Base-by-base conservation (phyloP, 2,888 invertebrate species). In the Cecidostiba fungosa region DNA sequence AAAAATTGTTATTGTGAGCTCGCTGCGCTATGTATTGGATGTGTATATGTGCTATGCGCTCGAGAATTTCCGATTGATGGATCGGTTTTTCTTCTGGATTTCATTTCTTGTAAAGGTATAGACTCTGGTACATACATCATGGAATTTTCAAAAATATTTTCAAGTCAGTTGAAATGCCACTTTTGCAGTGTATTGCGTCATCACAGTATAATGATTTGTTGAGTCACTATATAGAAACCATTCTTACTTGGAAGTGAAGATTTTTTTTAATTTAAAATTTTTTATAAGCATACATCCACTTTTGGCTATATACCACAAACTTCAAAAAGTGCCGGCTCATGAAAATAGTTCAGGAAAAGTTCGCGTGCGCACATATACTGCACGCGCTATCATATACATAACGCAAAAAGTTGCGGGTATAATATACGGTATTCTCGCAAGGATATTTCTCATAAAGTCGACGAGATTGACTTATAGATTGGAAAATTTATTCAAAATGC, bases 1-100 rank as follows among this genome's bases (percentile, higher is more conserved):
- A 72, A 72, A 72, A 72, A 36, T 72, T 72, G 39, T 39, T 72
- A 72, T 72, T 36, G 36, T n/a, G 32, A 36, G 70, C 32, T 54
- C 54, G 54, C 54, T 19, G 19, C 54, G 54, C 54, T n/a, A 54
- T 54, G 5, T 32, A n/a, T 72, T 8, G n/a, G n/a, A 23, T 10
- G 26, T 5, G 62, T 62, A 1, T 62, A 62, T 29, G 14, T 10
- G 59, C 59, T 3, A 50, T 50, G 6, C 16, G 54, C 54, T 19
- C 54, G 54, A 54, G 54, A 5, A 50, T 50, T n/a, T 23, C 5
- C n/a, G 54, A 54, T 54, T 54, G 23, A 54, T 23, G 23, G 54
- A n/a, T 54, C 19, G n/a, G 16, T 54, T n/a, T 54, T 54, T 54
- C n/a, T 59, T 43, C 43, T 2, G 2, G 10, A 43, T 12, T 43